Evolutionary conservation across 2,113 vertebrate genomes (phyloP).

Genomic region (Tichodroma muraria): DNA sequence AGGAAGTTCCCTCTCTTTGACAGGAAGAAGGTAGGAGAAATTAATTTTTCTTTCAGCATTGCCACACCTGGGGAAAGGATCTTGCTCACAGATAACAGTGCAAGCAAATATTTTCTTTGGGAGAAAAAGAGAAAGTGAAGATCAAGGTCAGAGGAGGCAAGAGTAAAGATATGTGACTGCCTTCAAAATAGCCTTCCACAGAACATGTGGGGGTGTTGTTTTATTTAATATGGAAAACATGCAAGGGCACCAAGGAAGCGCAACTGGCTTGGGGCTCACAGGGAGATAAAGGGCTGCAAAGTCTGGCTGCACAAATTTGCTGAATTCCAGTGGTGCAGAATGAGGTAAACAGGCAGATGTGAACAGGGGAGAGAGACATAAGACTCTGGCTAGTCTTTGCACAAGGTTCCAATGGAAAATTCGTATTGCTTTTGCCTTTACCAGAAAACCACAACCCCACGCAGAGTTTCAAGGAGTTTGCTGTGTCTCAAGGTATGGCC

Average conservation of each 20-base stretch:
- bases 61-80: conserved; percentile 68
- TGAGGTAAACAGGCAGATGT: neutral
- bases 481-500: neutral
- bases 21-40: conserved; percentile 21
- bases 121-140: conserved; percentile 65
- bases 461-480: neutral
- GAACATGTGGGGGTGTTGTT: conserved; percentile 58
- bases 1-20: conserved; percentile 39
- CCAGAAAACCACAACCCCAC: neutral
- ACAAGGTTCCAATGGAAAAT: neutral
- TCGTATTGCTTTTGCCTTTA: neutral
- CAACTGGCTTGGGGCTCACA: conserved; percentile 35
- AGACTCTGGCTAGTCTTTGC: neutral
- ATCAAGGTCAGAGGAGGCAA: conserved; percentile 67
- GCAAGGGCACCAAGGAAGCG: conserved; percentile 26
- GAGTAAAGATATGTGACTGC: conserved; percentile 26
- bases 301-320: conserved; percentile 8
- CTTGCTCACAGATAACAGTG: conserved; percentile 62
- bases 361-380: neutral
- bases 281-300: conserved; percentile 58
- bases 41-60: conserved; percentile 62
- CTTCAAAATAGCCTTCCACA: conserved; percentile 51
- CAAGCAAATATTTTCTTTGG: conserved; percentile 72
- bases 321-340: neutral
- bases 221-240: conserved; percentile 65